Conservation (phyloP, 2,888 invertebrate genomes). For the Formica aserva region DNA sequence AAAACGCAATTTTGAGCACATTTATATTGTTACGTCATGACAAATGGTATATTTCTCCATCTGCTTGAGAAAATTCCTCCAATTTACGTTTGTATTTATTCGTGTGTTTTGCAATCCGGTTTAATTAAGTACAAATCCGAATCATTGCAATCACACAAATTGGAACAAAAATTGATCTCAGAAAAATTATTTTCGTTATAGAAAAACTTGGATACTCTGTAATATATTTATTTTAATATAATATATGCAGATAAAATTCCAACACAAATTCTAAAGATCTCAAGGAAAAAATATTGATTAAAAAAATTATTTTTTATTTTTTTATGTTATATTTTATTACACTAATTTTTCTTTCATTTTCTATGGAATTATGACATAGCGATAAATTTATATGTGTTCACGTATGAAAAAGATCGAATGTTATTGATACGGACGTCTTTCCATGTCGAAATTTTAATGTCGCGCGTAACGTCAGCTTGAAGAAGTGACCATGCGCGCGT, state of each 20-base stretch:
- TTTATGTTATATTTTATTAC: background rate
- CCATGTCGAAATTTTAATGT: background rate
- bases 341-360: background rate
- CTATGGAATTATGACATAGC: background rate
- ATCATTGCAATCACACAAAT: background rate
- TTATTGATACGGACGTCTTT: background rate
- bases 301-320: background rate
- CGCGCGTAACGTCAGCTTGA: background rate
- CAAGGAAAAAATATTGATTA: background rate
- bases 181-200: background rate
- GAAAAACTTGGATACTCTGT: background rate
- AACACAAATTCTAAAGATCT: background rate
- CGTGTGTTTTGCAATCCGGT: background rate
- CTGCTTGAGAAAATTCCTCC: background rate
- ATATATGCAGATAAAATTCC: background rate
- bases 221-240: background rate
- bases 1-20: constrained; percentile 25
- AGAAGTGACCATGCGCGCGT: background rate
- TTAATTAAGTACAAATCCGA: background rate
- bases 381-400: background rate
- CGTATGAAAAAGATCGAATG: background rate
- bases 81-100: background rate
- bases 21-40: constrained; percentile 39
- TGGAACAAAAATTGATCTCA: background rate
- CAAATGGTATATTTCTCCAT: background rate